These are phyloP conservation scores for Liopterus haemorrhoidalis DNA, from an alignment of 2,888 invertebrate species.

Conservation along the genomic window DNA sequence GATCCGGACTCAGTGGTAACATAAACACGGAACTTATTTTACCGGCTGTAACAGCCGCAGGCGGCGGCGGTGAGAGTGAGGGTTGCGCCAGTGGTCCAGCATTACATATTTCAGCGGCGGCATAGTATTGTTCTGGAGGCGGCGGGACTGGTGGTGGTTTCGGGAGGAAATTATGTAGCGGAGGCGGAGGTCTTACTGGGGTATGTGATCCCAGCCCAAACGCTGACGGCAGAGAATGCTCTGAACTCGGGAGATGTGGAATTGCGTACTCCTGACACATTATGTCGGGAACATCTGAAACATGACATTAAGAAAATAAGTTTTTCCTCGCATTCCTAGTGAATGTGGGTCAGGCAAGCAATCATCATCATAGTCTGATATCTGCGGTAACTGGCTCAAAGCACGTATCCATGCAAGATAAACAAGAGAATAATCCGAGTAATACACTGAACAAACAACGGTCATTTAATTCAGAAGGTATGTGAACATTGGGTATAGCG, in stretches of 20 bases:
- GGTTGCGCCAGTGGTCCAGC: constrained; percentile 34
- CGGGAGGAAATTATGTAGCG: constrained; percentile 52
- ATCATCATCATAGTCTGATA: background rate
- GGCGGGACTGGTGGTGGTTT: constrained; percentile 62
- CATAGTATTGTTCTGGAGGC: constrained; percentile 63
- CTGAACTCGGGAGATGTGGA: constrained; percentile 45
- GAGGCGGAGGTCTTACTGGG: constrained; percentile 47
- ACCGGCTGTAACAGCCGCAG: constrained; percentile 40
- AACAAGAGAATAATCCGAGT: background rate
- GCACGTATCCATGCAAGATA: constrained; percentile 3
- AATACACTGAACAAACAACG: constrained; percentile 1
- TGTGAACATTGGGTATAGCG: too few species aligned
- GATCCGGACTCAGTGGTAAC: constrained; percentile 41
- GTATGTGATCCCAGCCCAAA: constrained; percentile 41
- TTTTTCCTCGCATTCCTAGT: background rate
- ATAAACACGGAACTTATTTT: constrained; percentile 43
- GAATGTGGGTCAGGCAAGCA: background rate
- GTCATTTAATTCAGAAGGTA: background rate
- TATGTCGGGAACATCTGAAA: constrained; percentile 57
- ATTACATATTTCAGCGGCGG: constrained; percentile 53
- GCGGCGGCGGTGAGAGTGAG: constrained; percentile 37
- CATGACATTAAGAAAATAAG: background rate
- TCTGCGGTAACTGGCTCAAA: background rate
- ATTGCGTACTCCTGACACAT: constrained; percentile 57
- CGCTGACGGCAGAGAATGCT: constrained; percentile 36